Evolutionary conservation across 2,113 vertebrate species (phyloP), one percentile per base, ranked within the genome.

Genomic region (Panthera tigris): DNA sequence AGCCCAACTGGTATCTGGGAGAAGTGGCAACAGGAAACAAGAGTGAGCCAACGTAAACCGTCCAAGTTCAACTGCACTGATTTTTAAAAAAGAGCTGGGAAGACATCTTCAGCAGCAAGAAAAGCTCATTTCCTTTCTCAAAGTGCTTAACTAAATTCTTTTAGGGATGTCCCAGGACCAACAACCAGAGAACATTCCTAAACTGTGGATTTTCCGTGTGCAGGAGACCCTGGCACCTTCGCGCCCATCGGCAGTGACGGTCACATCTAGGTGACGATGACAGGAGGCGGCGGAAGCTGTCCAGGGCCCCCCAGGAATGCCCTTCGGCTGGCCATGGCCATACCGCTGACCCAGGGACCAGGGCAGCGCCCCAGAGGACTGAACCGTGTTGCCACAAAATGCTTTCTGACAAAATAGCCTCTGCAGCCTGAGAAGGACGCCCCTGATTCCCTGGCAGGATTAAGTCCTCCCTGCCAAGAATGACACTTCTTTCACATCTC

Each of bases 21-120:
- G 68, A 92, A 88, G 45, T 10, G 85, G 81, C 76, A 66, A 78
- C 29, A 89, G 97, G 81, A 97, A 92, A 36, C 5, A 52, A 36
- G 89, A 82, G 36, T 2, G 65, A 78, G 88, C 93, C 91, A 97
- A 91, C 25, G 84, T 50, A 97, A 95, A 87, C 50, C 0, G 2
- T 29, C n/a, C 66, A 36, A 74, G 31, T 45, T 68, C 29, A 7
- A 36, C 45, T 0, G 65, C 13, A 10, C 13, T 27, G 33, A 21
- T 39, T 63, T 52, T 55, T 4, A 0, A 31, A 36, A 48, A 50
- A 41, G 25, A 29, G 31, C 21, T 3, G 12, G 23, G 10, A 39
- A 89, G 83, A 29, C 39, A 55, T 39, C 50, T 80, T 84, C 4
- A 36, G 61, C 23, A 50, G 27, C 69, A n/a, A 89, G 79, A 55